phyloP scores from a whole-genome alignment of 2,797 vertebrate genomes.

The Aplochiton taeniatus region DNA sequence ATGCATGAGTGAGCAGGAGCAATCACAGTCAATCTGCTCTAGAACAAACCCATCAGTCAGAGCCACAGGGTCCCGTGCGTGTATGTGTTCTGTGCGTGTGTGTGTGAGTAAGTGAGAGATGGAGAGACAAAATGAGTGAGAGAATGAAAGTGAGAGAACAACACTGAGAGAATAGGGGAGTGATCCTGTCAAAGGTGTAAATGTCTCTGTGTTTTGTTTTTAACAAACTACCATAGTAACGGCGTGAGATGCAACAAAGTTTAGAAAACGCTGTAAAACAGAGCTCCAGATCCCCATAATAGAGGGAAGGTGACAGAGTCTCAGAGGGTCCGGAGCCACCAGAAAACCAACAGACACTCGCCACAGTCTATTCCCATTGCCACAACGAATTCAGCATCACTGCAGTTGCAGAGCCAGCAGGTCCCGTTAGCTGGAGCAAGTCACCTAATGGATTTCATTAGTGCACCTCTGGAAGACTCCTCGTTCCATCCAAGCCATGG shows the following conservation, averaged over 20 bases:
- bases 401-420: constrained; percentile 23
- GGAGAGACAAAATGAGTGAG: background rate
- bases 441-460: constrained; percentile 40
- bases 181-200: background rate
- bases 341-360: no score
- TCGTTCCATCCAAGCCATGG: constrained; percentile 1
- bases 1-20: constrained; percentile 27
- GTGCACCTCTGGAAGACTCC: constrained; percentile 14
- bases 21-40: background rate
- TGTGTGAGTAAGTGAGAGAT: background rate
- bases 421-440: background rate
- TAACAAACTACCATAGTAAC: background rate
- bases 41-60: background rate
- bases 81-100: constrained; percentile 26
- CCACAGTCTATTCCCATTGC: background rate
- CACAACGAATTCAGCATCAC: constrained; percentile 10
- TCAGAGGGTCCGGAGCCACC: no score
- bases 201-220: background rate
- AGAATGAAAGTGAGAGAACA: background rate
- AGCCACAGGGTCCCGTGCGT: constrained; percentile 1
- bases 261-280: no score
- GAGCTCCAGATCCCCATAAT: no score
- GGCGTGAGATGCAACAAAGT: background rate
- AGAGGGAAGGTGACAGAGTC: no score
- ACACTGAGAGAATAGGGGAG: no score